Conservation (phyloP, 2,797 vertebrate species). For the Sebastes hubbsi region DNA sequence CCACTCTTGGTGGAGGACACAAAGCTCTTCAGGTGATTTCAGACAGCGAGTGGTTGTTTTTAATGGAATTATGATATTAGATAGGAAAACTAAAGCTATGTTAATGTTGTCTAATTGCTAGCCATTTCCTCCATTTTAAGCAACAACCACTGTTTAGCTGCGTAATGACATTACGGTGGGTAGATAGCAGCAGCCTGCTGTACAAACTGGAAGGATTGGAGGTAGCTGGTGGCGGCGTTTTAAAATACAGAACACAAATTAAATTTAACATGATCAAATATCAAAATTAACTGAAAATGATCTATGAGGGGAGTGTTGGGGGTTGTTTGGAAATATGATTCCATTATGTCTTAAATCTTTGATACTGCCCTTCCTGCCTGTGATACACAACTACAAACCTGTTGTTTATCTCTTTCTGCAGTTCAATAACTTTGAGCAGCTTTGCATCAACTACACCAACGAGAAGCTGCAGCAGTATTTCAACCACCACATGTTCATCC, state of each 20-base stretch:
- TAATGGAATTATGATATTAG: background rate
- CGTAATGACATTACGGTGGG: background rate
- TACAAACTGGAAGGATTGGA: background rate
- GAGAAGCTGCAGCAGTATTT: slow-evolving; percentile 98
- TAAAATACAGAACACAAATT: background rate
- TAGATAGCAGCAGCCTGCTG: background rate
- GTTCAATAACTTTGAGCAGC: slow-evolving; percentile 95
- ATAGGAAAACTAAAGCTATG: background rate
- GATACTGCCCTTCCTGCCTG: background rate
- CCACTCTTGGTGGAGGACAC: background rate
- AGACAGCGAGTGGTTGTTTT: background rate
- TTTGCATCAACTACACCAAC: slow-evolving; percentile 97
- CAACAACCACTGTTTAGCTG: background rate
- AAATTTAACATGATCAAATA: background rate
- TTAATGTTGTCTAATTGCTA: background rate
- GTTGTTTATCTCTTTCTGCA: slow-evolving; percentile 53
- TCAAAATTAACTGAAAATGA: background rate
- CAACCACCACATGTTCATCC: slow-evolving; percentile 97
- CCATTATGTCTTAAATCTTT: background rate
- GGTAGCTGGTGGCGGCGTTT: background rate
- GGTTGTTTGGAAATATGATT: background rate
- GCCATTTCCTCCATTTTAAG: no score
- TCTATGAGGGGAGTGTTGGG: background rate
- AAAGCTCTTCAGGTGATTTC: background rate
- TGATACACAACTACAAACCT: background rate